Conservation (phyloP, 2,113 vertebrate species). For the Myiozetetes cayanensis region DNA sequence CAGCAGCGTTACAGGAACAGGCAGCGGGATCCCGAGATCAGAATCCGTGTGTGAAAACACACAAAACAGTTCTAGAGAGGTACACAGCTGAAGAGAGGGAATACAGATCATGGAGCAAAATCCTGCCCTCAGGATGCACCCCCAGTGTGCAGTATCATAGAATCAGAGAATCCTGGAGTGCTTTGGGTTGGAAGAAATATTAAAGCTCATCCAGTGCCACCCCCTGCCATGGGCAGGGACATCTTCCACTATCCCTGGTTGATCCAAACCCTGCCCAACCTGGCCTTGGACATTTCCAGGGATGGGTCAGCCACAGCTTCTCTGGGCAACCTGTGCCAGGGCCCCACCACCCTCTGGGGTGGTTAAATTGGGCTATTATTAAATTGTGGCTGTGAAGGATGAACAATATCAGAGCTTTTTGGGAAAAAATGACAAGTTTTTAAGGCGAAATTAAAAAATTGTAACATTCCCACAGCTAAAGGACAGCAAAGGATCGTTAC, state of each 20-base stretch:
- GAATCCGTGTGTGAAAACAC: background rate
- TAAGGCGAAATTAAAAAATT: background rate
- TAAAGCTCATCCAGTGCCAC: rapidly evolving
- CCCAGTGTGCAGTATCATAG: background rate
- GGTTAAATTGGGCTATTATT: background rate
- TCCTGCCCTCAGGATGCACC: background rate
- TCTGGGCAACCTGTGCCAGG: background rate
- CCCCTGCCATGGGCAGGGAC: background rate
- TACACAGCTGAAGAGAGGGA: background rate
- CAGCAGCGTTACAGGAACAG: background rate
- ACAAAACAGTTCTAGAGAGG: background rate
- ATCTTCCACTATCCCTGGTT: rapidly evolving
- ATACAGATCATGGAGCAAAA: background rate
- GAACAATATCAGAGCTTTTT: background rate
- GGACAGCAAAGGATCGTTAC: background rate
- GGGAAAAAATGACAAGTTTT: background rate
- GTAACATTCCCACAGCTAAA: background rate
- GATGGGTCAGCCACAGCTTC: background rate
- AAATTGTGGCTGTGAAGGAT: background rate
- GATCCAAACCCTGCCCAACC: rapidly evolving
- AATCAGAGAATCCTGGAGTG: background rate
- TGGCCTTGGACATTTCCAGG: rapidly evolving
- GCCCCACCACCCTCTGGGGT: background rate
- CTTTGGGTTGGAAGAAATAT: background rate
- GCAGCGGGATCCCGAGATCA: background rate